Percentiles rank a stretch among this genome's conserved stretches.
Conservation (phyloP, 2,888 invertebrate genomes). For the Zaprionus bogoriensis region DNA sequence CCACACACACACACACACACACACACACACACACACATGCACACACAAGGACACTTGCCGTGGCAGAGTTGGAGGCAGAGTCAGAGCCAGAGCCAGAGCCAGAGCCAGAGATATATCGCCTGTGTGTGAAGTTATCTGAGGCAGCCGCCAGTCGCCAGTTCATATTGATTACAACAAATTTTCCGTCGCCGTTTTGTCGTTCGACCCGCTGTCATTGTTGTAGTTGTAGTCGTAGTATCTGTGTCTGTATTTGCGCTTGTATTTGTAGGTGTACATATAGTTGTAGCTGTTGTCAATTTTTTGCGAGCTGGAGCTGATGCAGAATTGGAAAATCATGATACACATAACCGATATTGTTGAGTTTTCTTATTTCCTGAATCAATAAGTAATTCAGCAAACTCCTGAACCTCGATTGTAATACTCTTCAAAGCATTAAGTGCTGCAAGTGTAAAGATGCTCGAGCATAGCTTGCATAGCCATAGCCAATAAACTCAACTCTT, state of each 20-base stretch:
- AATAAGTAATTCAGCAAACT: too few species aligned
- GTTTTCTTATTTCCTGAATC: too few species aligned
- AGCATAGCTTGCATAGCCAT: too few species aligned
- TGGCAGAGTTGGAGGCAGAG: too few species aligned
- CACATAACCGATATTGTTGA: too few species aligned
- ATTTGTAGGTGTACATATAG: neutral
- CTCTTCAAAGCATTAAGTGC: too few species aligned
- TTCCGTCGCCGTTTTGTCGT: constrained; percentile 74
- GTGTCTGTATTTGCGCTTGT: neutral
- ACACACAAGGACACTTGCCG: neutral
- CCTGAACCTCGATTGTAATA: too few species aligned
- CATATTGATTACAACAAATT: constrained; percentile 78
- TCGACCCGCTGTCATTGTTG: neutral
- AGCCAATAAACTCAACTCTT: neutral
- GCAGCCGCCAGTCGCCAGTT: constrained; percentile 72
- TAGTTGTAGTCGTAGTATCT: constrained; percentile 15
- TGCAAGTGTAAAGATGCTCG: too few species aligned
- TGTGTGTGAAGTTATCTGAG: constrained; percentile 66
- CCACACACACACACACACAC: constrained; percentile 27
- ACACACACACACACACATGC: constrained; percentile 9
- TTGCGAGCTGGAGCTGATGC: too few species aligned
- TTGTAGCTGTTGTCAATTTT: neutral
- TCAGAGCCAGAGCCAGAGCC: constrained; percentile 21
- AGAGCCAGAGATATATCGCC: constrained; percentile 33
- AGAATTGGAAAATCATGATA: too few species aligned